phyloP scores from a whole-genome alignment of 2,888 invertebrate species.

The Aproaerema taeniolella region DNA sequence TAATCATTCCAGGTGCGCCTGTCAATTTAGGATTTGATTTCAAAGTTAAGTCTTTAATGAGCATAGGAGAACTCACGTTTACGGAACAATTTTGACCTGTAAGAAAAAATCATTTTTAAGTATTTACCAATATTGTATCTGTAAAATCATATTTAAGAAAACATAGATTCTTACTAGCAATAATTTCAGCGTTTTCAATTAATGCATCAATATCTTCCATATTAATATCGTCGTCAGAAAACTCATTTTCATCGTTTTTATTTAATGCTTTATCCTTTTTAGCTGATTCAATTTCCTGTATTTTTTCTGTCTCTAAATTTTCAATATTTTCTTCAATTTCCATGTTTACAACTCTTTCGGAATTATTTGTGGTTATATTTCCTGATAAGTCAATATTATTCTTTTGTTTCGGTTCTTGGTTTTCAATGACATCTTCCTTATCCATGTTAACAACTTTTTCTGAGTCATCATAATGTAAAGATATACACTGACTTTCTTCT shows the following conservation, averaged over 20 bases:
- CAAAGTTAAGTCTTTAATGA: constrained; percentile 28
- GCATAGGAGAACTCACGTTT: constrained; percentile 32
- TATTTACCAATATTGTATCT: neutral
- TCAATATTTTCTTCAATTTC: constrained; percentile 11
- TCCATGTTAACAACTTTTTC: constrained; percentile 23
- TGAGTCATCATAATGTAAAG: constrained; percentile 40
- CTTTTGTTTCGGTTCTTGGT: neutral
- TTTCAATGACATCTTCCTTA: neutral
- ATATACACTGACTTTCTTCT: constrained; percentile 37
- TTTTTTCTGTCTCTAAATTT: constrained; percentile 7
- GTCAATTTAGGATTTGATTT: constrained; percentile 60
- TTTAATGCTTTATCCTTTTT: constrained; percentile 17
- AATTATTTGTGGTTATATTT: neutral
- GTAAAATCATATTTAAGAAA: constrained; percentile 5
- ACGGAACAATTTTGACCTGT: constrained; percentile 24
- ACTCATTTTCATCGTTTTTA: constrained; percentile 29
- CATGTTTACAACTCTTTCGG: neutral
- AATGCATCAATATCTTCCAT: constrained; percentile 56
- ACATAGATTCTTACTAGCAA: constrained; percentile 33
- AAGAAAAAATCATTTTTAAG: constrained; percentile 11
- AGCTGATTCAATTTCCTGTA: constrained; percentile 12
- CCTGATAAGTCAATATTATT: neutral
- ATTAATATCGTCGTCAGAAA: constrained; percentile 54
- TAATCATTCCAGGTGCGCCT: constrained; percentile 71
- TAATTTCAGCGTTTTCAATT: constrained; percentile 52